phyloP scores from a whole-genome alignment of 2,888 invertebrate genomes.

The Cataglyphis cursor region DNA sequence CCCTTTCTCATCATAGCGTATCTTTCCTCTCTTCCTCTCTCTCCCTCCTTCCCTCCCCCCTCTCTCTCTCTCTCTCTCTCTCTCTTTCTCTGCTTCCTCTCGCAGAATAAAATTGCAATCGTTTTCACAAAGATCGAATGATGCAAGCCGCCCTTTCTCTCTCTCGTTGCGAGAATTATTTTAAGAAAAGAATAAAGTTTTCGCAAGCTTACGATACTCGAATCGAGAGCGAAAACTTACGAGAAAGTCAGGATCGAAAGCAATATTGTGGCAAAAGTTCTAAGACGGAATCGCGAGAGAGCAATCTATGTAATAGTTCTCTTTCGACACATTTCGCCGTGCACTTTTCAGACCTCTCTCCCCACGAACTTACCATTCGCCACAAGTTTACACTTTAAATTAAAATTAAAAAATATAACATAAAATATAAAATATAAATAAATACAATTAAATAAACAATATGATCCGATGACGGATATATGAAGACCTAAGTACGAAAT shows the following conservation, averaged over 20 bases:
- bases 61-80: conserved; percentile 2
- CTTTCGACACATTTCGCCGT: conserved; percentile 27
- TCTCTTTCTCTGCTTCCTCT: background rate
- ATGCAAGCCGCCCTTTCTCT: conserved; percentile 20
- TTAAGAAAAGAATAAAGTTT: conserved; percentile 27
- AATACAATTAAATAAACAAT: conserved; percentile 14
- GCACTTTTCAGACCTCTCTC: conserved; percentile 14
- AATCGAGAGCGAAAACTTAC: conserved; percentile 33
- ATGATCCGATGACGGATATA: conserved; percentile 11
- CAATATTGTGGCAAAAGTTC: conserved; percentile 34
- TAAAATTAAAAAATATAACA: conserved; percentile 20
- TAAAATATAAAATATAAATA: too few relatives aligned
- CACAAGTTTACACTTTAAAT: background rate
- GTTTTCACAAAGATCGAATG: conserved; percentile 43
- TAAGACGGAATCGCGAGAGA: conserved; percentile 31
- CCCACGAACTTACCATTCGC: conserved; percentile 22
- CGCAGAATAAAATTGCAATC: conserved; percentile 39
- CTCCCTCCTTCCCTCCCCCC: too few relatives aligned
- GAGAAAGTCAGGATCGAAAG: conserved; percentile 42
- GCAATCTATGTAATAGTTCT: conserved; percentile 42
- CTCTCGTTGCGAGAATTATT: conserved; percentile 34
- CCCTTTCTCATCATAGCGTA: conserved; percentile 36
- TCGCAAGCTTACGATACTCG: conserved; percentile 22
- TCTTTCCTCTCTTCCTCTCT: conserved; percentile 12
- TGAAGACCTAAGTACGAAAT: background rate